Percentiles rank a stretch among this genome's conserved stretches.
Conservation (phyloP, 2,888 invertebrate species). For the Caenorhabditis virilis region DNA sequence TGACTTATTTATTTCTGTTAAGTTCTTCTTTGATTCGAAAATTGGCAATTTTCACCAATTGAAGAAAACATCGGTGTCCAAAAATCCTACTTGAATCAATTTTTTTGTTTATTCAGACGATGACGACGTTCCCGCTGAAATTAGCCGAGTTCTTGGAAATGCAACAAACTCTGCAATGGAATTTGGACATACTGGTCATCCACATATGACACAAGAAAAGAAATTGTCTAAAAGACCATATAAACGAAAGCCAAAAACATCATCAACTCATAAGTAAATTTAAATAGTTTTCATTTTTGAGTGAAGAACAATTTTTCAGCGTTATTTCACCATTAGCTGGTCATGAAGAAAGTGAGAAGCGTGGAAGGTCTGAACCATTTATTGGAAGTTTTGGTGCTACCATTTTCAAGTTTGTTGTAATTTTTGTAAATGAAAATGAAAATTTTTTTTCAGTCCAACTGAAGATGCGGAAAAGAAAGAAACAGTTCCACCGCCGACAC, state of each 20-base stretch:
- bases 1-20: too few relatives aligned
- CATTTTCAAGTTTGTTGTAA: constrained; percentile 25
- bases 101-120: constrained; percentile 53
- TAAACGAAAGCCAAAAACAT: constrained; percentile 39
- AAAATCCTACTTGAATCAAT: too few relatives aligned
- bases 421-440: not conserved
- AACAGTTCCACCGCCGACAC: constrained; percentile 4
- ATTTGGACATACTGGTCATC: constrained; percentile 23
- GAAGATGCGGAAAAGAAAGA: constrained; percentile 20
- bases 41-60: not conserved
- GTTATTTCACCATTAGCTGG: constrained; percentile 30
- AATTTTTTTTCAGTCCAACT: constrained; percentile 30
- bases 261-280: constrained; percentile 33
- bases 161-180: constrained; percentile 35
- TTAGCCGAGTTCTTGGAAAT: constrained; percentile 52
- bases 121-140: constrained; percentile 58
- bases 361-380: constrained; percentile 23
- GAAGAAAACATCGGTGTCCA: too few relatives aligned
- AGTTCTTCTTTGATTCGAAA: too few relatives aligned
- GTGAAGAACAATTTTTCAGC: too few relatives aligned
- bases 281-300: too few relatives aligned
- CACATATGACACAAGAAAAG: constrained; percentile 30
- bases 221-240: constrained; percentile 30
- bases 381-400: constrained; percentile 49
- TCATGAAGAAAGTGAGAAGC: constrained; percentile 26